Base-by-base conservation (phyloP, 2,113 vertebrate genomes). In the Malurus elegans region DNA sequence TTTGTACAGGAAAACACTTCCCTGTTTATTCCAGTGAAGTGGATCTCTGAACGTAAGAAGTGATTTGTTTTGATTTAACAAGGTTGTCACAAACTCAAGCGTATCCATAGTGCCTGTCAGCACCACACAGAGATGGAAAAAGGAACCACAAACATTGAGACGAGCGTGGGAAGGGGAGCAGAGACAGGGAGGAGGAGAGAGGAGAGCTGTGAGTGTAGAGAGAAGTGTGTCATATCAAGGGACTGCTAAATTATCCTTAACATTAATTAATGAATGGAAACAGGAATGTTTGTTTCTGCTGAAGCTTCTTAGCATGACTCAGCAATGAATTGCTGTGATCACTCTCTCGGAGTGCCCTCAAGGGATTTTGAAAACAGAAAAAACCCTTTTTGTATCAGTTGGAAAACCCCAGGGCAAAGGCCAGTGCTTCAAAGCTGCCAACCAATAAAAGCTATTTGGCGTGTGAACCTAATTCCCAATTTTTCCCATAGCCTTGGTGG, bases 31-130 rank as follows among this genome's bases (percentile, higher is more conserved):
- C 65, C 82, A 54, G 31, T 79, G 64, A 76, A 91, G 53, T 66
- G 75, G 75, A 67, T 79, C 58, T 90, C n/a, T 45, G 81, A 76
- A 38, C 20, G 64, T 58, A 54, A 74, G 79, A 86, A 62, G 64
- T 65, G 67, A 78, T 93, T 93, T 93, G 91, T 90, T 96, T 88
- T 86, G 88, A 83, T 93, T 94, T 89, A 89, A 80, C 79, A 65
- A 70, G 67, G 64, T 45, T 91, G 69, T 74, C 86, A 65, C 24
- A 54, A 70, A 80, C 51, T 32, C n/a, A 21, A 12, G 64, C 10
- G 9, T 50, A 57, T 57, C 72, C 6, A 0, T 5, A 54, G 76
- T 0, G 1, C 64, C 72, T 86, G 84, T 85, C 89, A 79, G 78
- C 19, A 19, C 53, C 61, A 38, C 8, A 4, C 47, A 42, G 64